Evolutionary conservation across 2,113 vertebrate genomes (phyloP), one percentile per base, ranked within the genome.

Genomic region (Mesoclemmys tuberculata): DNA sequence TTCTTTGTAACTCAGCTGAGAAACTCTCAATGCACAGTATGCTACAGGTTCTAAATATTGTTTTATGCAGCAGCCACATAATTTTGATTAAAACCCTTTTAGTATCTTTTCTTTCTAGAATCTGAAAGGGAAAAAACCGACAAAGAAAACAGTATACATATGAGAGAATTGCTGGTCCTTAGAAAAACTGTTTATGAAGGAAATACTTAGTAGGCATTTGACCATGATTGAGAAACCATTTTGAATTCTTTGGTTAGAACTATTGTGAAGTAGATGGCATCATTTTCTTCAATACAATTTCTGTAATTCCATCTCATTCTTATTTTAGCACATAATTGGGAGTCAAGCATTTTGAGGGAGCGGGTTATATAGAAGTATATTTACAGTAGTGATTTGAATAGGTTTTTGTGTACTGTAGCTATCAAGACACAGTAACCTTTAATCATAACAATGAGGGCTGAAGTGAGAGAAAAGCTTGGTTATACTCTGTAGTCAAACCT

Each of bases 271-370:
- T 64, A 94, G 74, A 84, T 88, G 81, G 83, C 21, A 95, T 93
- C 16, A 93, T 93, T 97, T 97, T 92, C 49, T 84, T 78, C 84
- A 75, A 56, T 51, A 84, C 26, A 75, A 79, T 95, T 93, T 92
- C 87, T 91, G 91, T 77, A 95, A 91, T 92, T 94, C 81, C 41
- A 87, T 29, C n/a, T 95, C 79, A 84, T 52, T 90, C 78, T 94
- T 91, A 93, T 91, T 94, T 95, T 96, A 93, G 75, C 49, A 90
- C 38, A 68, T 94, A 94, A 96, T 96, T 96, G 91, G 91, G 75
- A 93, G 79, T 94, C 92, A 92, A 95, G 58, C 75, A 83, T 93
- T 91, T 68, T 78, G 84, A 92, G n/a, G 31, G 41, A 93, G 74
- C 68, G 78, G 83, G 88, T 90, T 93, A 87, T 35, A 61, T 8